A percentile compares a stretch with the other conserved stretches of the same genome.
These are phyloP conservation scores for Rallus crepitans DNA, from an alignment of 2,797 vertebrate genomes.

Conservation along the genomic window DNA sequence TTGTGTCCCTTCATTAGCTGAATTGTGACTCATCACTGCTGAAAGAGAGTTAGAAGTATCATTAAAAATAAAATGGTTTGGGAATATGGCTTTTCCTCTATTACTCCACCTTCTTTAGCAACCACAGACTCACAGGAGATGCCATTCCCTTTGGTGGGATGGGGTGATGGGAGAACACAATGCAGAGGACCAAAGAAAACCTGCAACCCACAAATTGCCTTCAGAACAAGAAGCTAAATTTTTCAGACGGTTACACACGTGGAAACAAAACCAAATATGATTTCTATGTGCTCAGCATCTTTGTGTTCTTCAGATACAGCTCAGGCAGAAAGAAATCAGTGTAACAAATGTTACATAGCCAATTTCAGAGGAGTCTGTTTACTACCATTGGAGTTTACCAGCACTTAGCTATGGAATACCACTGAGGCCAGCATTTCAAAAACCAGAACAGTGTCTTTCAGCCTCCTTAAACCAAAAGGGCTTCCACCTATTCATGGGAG, in stretches of 20 bases:
- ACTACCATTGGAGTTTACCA: rapidly evolving
- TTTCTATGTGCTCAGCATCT: background rate
- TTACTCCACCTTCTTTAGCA: background rate
- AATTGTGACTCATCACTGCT: background rate
- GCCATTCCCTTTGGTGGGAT: background rate
- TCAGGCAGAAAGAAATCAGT: background rate
- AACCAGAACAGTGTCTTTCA: constrained; percentile 10
- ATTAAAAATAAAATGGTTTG: background rate
- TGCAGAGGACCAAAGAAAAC: background rate
- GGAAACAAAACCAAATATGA: background rate
- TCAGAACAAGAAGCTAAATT: background rate
- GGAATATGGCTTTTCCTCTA: background rate
- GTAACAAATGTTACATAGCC: background rate
- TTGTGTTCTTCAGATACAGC: background rate
- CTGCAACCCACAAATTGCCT: background rate
- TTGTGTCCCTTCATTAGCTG: background rate
- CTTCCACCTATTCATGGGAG: constrained; percentile 10
- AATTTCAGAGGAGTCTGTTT: background rate
- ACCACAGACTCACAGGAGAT: background rate
- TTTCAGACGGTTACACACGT: background rate
- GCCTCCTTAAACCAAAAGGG: background rate
- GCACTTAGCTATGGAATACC: background rate
- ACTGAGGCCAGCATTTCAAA: background rate
- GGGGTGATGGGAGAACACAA: background rate
- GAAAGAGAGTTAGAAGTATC: background rate